These are phyloP conservation scores for Dolichotis patagonum DNA, from an alignment of 2,113 vertebrate genomes.

Conservation along the genomic window DNA sequence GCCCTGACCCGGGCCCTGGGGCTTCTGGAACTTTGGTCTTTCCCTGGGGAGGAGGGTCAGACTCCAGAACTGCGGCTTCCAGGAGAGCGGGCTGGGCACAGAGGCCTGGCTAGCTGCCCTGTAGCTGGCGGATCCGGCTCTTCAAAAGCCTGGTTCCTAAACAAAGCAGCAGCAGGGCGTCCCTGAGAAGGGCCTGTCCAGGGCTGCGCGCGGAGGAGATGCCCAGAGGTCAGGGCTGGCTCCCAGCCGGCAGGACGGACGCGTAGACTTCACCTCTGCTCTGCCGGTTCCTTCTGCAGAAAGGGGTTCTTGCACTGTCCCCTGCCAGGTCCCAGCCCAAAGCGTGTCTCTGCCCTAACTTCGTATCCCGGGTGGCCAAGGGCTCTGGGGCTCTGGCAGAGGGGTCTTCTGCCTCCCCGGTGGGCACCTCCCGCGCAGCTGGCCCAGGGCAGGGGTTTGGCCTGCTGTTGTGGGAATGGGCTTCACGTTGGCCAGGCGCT, in stretches of 20 bases:
- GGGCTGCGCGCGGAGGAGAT: not conserved
- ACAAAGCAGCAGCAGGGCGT: not conserved
- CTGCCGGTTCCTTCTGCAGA: not conserved
- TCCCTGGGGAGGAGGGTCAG: not conserved
- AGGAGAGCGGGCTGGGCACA: not conserved
- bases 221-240: not conserved
- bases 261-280: not conserved
- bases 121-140: not conserved
- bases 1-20: not conserved
- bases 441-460: not conserved
- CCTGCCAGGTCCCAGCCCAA: not conserved
- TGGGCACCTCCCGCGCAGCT: not conserved
- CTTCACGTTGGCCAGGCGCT: not conserved
- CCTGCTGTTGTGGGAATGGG: not conserved
- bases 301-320: not conserved
- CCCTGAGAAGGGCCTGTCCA: not conserved
- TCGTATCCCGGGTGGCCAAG: not conserved
- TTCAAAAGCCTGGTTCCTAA: constrained; percentile 16
- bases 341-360: no score
- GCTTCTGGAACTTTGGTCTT: not conserved
- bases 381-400: not conserved
- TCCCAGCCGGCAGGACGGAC: not conserved
- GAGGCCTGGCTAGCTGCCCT: not conserved
- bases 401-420: no score
- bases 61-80: not conserved